A percentile compares a stretch with the other conserved stretches of the same genome.
phyloP scores from a whole-genome alignment of 2,888 invertebrate species.

The Athrips mouffetella region DNA sequence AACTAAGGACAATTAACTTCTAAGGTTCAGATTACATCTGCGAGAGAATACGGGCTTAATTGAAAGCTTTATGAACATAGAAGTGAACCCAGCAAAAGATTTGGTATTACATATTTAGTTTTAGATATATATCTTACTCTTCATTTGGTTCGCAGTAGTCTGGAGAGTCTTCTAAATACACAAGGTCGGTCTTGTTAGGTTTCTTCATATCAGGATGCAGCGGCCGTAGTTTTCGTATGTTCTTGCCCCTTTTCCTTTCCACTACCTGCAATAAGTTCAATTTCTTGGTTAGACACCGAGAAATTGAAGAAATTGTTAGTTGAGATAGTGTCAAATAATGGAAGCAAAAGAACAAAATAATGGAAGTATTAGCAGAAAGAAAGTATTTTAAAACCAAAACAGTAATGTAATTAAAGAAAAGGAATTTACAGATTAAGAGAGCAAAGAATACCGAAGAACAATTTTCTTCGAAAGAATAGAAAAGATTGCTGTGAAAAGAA shows the following conservation, averaged over 20 bases:
- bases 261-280: slow-evolving; percentile 66
- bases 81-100: no score
- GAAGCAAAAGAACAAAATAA: background rate
- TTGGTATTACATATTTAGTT: slow-evolving; percentile 25
- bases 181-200: slow-evolving; percentile 93
- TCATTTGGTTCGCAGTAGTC: slow-evolving; percentile 93
- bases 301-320: slow-evolving; percentile 16
- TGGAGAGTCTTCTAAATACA: slow-evolving; percentile 93
- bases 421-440: no score
- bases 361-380: no score
- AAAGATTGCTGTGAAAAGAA: no score
- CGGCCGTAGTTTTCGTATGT: slow-evolving; percentile 84
- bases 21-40: no score
- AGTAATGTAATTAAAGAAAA: no score
- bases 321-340: background rate
- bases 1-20: no score
- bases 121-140: no score
- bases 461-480: no score
- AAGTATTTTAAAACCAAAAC: no score
- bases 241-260: slow-evolving; percentile 80
- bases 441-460: no score
- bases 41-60: no score
- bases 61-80: background rate
- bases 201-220: slow-evolving; percentile 88
- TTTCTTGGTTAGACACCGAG: slow-evolving; percentile 21